A percentile compares a stretch with the other conserved stretches of the same genome.
Evolutionary conservation across 2,113 vertebrate species (phyloP).

Genomic region (rat (Rattus norvegicus)): GRCr8 NC_086019.1:101562001-101562500

Average conservation of each 20-base stretch:
- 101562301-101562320: background rate
- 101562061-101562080: slow-evolving; percentile 20
- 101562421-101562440: slow-evolving; percentile 58
- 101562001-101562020: slow-evolving; percentile 51
- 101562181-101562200: background rate
- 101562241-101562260: background rate
- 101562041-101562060: slow-evolving; percentile 56
- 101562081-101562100: slow-evolving; percentile 38
- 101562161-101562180: background rate
- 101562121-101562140: background rate
- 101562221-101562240: background rate
- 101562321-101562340: background rate
- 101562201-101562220: background rate
- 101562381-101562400: background rate
- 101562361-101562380: background rate
- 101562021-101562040: slow-evolving; percentile 38
- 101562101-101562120: background rate
- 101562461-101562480: slow-evolving; percentile 68
- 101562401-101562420: slow-evolving; percentile 80
- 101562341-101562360: background rate
- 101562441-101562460: slow-evolving; percentile 68
- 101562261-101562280: no score
- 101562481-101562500: slow-evolving; percentile 63
- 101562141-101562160: background rate
- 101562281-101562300: background rate